phyloP scores from a whole-genome alignment of 2,797 vertebrate species.

The Poeciliopsis turneri region DNA sequence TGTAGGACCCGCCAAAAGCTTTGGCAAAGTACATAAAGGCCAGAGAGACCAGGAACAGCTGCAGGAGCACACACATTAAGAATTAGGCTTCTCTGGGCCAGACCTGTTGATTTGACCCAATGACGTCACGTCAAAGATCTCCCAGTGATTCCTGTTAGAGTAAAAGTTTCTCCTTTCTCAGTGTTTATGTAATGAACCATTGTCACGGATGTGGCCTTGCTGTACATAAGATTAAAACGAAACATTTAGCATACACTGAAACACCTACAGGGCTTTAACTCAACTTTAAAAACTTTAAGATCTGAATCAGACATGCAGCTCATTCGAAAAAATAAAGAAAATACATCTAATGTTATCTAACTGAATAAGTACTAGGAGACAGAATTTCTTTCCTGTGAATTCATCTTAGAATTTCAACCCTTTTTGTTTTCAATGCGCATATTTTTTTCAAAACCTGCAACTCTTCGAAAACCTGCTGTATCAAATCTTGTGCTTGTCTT shows the following conservation, averaged over 20 bases:
- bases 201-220: background rate
- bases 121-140: background rate
- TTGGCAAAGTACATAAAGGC: slow-evolving; percentile 88
- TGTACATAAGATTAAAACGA: background rate
- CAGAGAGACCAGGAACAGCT: slow-evolving; percentile 89
- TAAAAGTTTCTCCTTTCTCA: background rate
- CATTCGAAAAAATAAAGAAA: background rate
- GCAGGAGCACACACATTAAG: slow-evolving; percentile 27
- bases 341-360: background rate
- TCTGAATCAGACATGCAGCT: background rate
- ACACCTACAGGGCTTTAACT: background rate
- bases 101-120: background rate
- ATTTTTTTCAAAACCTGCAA: background rate
- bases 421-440: background rate
- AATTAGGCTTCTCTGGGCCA: background rate
- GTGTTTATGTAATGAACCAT: background rate
- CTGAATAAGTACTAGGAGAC: background rate
- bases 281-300: no score
- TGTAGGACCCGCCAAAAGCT: slow-evolving; percentile 89
- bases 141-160: background rate
- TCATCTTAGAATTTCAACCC: background rate
- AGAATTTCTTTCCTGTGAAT: background rate
- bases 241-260: background rate
- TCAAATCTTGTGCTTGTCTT: background rate
- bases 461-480: background rate